phyloP scores from a whole-genome alignment of 1,140 invertebrate genomes.

The Druon quercuslanigerum region DNA sequence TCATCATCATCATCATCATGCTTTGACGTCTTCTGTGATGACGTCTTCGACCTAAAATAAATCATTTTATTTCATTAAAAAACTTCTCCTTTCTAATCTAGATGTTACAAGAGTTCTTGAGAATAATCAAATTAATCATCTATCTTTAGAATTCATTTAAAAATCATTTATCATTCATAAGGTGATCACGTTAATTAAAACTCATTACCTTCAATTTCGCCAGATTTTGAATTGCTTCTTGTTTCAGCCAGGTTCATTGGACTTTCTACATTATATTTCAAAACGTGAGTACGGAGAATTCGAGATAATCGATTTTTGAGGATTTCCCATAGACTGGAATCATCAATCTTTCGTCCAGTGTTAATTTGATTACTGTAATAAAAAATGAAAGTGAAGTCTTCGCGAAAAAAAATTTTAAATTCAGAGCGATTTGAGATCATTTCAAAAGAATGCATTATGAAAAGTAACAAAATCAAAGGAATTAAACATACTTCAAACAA shows the following conservation, averaged over 20 bases:
- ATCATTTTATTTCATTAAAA: not conserved
- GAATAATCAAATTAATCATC: not conserved
- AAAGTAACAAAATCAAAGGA: no score
- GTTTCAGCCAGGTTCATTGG: constrained; percentile 41
- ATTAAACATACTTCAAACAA: no score
- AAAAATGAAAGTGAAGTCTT: constrained; percentile 6
- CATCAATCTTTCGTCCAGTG: constrained; percentile 33
- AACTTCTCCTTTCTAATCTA: not conserved
- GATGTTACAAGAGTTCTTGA: not conserved
- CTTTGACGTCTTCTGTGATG: constrained; percentile 76
- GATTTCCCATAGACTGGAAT: constrained; percentile 50
- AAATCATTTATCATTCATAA: not conserved
- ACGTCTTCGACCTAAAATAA: constrained; percentile 71
- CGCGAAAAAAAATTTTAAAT: not conserved
- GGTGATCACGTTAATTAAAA: constrained; percentile 4
- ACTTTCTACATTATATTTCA: constrained; percentile 63
- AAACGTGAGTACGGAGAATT: constrained; percentile 64
- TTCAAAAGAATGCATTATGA: no score
- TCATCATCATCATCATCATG: constrained; percentile 84
- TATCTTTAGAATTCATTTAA: not conserved
- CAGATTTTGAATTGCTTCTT: constrained; percentile 41
- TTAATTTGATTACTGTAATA: constrained; percentile 40
- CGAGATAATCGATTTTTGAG: constrained; percentile 56
- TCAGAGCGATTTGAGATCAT: no score
- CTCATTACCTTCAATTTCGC: constrained; percentile 56